A percentile compares a stretch with the other conserved stretches of the same genome.
Conservation (phyloP, 2,888 invertebrate genomes). For the Drosophila peninsularis region DNA sequence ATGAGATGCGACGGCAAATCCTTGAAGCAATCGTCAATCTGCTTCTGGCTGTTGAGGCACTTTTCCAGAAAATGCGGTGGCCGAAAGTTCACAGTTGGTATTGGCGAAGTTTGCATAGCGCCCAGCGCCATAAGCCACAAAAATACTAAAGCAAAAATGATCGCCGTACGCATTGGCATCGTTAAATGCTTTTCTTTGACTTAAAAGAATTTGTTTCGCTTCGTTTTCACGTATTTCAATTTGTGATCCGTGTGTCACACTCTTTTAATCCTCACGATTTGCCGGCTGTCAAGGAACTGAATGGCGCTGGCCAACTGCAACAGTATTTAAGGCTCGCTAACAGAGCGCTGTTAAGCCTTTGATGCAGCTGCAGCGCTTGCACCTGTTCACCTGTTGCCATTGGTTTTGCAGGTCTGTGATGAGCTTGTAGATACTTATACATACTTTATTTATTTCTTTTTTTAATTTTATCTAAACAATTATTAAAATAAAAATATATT, state of each 20-base stretch:
- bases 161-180: neutral
- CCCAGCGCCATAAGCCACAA: neutral
- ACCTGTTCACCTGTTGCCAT: slow-evolving; percentile 30
- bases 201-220: neutral
- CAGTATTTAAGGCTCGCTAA: slow-evolving; percentile 1
- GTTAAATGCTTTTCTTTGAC: neutral
- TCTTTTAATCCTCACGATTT: neutral
- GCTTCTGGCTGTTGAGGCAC: neutral
- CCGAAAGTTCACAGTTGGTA: too few species aligned
- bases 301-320: neutral
- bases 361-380: slow-evolving; percentile 45
- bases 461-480: too few species aligned
- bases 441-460: too few species aligned
- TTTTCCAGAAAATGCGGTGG: neutral
- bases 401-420: slow-evolving; percentile 41
- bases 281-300: neutral
- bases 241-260: neutral
- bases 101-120: neutral
- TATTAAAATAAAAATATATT: too few species aligned
- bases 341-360: slow-evolving; percentile 4
- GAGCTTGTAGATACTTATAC: slow-evolving; percentile 10
- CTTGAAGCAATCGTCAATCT: neutral
- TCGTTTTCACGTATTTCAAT: neutral
- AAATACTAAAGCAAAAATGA: neutral
- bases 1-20: slow-evolving; percentile 1